Evolutionary conservation across 1,140 invertebrate genomes (phyloP).

Genomic region (Psix sp.): DNA sequence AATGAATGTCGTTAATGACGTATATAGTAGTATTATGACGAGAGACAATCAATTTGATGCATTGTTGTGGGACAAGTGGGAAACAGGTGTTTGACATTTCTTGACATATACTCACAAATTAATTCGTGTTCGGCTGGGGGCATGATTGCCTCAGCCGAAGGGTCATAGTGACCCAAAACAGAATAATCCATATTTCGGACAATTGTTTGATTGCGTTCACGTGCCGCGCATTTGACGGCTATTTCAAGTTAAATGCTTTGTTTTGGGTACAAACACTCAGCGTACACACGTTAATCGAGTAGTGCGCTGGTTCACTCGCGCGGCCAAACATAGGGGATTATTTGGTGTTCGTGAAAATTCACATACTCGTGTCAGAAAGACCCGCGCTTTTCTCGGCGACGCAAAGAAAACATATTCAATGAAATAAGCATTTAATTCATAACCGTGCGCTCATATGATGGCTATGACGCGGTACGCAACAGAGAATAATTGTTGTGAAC

Average conservation of each 20-base stretch:
- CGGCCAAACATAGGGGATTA: constrained; percentile 9
- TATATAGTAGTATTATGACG: no score
- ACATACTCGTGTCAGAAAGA: no score
- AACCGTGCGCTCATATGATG: no score
- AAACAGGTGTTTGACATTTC: constrained; percentile 44
- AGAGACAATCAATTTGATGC: constrained; percentile 4
- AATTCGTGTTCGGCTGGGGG: constrained; percentile 62
- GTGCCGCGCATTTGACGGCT: constrained; percentile 11
- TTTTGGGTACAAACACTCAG: not conserved
- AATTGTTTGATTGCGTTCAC: constrained; percentile 1
- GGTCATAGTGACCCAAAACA: constrained; percentile 67
- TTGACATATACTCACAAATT: constrained; percentile 65
- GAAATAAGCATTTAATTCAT: no score
- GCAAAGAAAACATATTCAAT: no score
- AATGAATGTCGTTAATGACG: no score
- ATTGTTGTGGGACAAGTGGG: constrained; percentile 27
- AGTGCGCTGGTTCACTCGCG: constrained; percentile 1
- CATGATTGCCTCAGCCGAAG: constrained; percentile 58
- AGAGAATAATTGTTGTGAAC: no score
- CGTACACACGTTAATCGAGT: constrained; percentile 9
- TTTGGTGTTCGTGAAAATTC: no score
- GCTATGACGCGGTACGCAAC: no score
- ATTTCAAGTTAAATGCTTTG: not conserved
- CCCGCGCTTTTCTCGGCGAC: no score
- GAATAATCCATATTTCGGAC: constrained; percentile 67